Percentiles rank a stretch among this genome's conserved stretches.
Evolutionary conservation across 2,113 vertebrate species (phyloP).

Genomic region (Thermophis baileyi): DNA sequence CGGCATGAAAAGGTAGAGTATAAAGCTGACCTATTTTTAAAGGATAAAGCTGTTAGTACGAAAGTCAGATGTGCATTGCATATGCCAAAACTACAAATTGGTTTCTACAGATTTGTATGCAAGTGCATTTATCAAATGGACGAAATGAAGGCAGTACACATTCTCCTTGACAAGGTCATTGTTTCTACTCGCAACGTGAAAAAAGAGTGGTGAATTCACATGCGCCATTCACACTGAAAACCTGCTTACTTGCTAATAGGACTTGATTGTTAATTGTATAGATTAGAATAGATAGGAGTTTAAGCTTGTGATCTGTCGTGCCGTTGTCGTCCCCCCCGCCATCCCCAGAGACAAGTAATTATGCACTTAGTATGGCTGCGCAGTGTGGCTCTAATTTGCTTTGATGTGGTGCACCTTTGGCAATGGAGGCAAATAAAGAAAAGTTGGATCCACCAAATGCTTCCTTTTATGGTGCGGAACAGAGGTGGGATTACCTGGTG

Average conservation of each 20-base stretch:
- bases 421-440: background rate
- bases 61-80: background rate
- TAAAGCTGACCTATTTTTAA: slow-evolving; percentile 37
- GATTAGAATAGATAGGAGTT: background rate
- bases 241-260: fast-evolving
- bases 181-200: background rate
- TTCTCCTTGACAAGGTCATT: background rate
- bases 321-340: no score
- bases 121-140: slow-evolving; percentile 7
- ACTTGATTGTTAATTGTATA: background rate
- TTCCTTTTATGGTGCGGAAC: background rate
- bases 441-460: background rate
- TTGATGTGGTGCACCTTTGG: background rate
- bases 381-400: background rate
- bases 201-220: background rate
- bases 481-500: background rate
- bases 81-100: slow-evolving; percentile 17
- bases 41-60: background rate
- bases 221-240: background rate
- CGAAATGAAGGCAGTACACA: background rate
- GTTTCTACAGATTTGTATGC: slow-evolving; percentile 16
- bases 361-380: background rate
- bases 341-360: background rate
- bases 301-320: background rate
- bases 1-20: slow-evolving; percentile 28